Evolutionary conservation across 2,888 invertebrate species (phyloP), one percentile per base, ranked within the genome.

Genomic region (Synergus umbraculus): DNA sequence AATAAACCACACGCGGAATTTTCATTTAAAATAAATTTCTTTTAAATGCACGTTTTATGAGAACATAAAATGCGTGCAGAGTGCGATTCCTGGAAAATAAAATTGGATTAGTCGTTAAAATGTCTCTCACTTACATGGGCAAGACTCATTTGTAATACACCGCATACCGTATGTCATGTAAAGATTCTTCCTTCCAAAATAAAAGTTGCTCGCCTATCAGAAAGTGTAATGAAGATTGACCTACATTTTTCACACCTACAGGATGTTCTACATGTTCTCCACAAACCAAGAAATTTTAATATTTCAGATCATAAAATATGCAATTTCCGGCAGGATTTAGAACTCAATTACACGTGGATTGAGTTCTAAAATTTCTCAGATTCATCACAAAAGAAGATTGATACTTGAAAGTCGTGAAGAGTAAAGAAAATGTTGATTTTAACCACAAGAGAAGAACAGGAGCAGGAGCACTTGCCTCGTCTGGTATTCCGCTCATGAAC

Each of bases 181-280:
- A 54, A 37, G 37, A 54, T 54, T n/a, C 9, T n/a, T 54, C 15
- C 73, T 54, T 73, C 15, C 22, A 67, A 67, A 67, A 73, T 54
- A 54, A 73, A 73, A 49, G 54, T 37, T n/a, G 10, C 49, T 54
- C 13, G 1, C 12, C 63, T 73, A 73, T 54, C 49, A 54, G 54
- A 58, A 54, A 49, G 54, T 41, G n/a, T 54, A n/a, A 10, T 37
- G 37, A 73, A 49, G 12, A 22, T 58, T 73, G 41, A 54, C 73
- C 73, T 73, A 73, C 49, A 58, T 73, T 12, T 73, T 73, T 73
- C 49, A 13, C 37, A 73, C n/a, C 37, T 29, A 69, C 22, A 13
- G n/a, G 18, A 73, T 54, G 29, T 73, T 49, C 49, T 5, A 69
- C 29, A 49, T 66, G 18, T 41, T 69, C 13, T 69, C 5, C 15